Percentiles rank a stretch among this genome's conserved stretches.
These are phyloP conservation scores for Donacobius atricapilla DNA, from an alignment of 2,113 vertebrate species.

Conservation along the genomic window DNA sequence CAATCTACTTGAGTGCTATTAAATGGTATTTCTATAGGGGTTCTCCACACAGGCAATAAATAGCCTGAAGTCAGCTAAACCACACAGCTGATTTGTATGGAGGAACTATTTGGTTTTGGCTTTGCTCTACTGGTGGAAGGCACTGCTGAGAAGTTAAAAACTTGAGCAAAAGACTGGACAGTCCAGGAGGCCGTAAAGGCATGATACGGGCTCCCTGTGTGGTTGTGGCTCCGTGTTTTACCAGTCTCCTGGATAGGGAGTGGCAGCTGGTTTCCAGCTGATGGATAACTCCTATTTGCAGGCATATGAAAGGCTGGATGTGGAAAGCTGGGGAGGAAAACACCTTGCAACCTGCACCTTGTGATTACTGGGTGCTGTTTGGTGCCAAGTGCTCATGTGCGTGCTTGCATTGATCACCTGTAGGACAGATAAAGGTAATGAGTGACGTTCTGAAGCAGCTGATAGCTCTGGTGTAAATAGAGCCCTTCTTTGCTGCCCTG, in stretches of 20 bases:
- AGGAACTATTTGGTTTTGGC: not conserved
- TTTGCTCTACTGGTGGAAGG: not conserved
- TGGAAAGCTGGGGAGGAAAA: not conserved
- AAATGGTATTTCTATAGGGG: slow-evolving; percentile 24
- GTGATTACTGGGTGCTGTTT: not conserved
- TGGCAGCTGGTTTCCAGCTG: not conserved
- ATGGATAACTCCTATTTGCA: not conserved
- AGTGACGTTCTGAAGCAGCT: not conserved
- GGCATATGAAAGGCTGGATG: not conserved
- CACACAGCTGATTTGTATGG: not conserved
- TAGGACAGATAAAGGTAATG: slow-evolving; percentile 2
- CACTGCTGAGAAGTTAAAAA: not conserved
- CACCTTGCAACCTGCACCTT: not conserved
- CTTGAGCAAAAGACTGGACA: not conserved
- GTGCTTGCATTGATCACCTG: slow-evolving; percentile 18
- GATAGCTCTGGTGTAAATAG: not conserved
- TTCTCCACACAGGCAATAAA: not conserved
- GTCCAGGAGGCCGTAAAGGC: not conserved
- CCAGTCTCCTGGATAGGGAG: not conserved
- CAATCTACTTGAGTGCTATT: slow-evolving; percentile 21
- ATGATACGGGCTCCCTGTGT: accelerated
- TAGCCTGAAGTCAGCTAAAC: slow-evolving; percentile 32
- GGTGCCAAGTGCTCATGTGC: not conserved
- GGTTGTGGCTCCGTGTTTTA: not conserved
- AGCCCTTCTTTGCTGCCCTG: not conserved